Base-by-base conservation (phyloP, 2,113 vertebrate genomes). In the Myiozetetes cayanensis region DNA sequence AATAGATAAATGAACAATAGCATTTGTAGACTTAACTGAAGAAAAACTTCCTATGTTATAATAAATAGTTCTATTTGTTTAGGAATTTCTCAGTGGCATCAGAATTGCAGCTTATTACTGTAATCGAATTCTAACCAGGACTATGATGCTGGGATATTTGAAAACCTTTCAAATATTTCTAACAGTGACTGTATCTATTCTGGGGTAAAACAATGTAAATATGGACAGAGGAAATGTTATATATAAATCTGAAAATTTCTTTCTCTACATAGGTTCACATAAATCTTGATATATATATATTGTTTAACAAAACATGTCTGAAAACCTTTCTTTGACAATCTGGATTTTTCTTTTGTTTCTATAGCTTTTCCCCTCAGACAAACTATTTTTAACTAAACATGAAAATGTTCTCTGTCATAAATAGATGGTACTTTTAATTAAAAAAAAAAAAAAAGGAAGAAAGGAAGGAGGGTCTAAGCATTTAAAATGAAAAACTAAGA, bases 281-380 rank as follows among this genome's bases (percentile, higher is more conserved):
- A 63, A 33, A 68, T 53, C 16, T 43, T 47, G 9, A 25, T 33
- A 13, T 7, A 18, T 6, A 4, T 9, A 35, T 59, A 23, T 13
- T 2, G 0, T 8, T 44, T 88, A 19, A 4, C 4, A 77, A 43
- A 66, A 55, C 3, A 24, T 10, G 2, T 31, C 12, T 43, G 10
- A n/a, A 61, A 46, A 8, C 17, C 10, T 41, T 66, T 75, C 5
- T 63, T 84, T 43, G 4, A 76, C 12, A 39, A 19, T 16, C 3
- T 43, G 41, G 1, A 4, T 14, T 20, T 24, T 65, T 39, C 2
- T 16, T 25, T 35, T 31, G 11, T 44, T 35, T 23, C n/a, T 35
- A 5, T 59, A 52, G 7, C 14, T 49, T 56, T 25, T 85, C 9
- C 5, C 4, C 7, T 52, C 43, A 35, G 2, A 41, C 18, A n/a